Percentiles rank a stretch among this genome's conserved stretches.
Evolutionary conservation across 1,140 invertebrate species (phyloP).

Genomic region (Drosophila punjabiensis): DNA sequence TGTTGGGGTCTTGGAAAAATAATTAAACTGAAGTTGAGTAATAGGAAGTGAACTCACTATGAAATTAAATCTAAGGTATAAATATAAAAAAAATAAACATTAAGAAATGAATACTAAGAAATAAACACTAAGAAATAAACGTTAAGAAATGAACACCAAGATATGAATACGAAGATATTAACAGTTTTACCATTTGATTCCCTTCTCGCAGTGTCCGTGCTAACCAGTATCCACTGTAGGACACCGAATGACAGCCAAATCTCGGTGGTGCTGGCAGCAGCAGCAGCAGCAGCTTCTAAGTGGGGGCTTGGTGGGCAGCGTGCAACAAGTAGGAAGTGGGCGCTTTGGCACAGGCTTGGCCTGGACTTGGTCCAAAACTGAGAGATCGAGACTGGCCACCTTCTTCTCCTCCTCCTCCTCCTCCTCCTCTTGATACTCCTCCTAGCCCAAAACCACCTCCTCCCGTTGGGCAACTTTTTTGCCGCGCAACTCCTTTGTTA

Average conservation of each 20-base stretch:
- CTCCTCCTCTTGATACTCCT: background rate
- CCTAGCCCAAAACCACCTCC: conserved; percentile 10
- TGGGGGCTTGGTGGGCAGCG: conserved; percentile 40
- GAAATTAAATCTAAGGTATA: background rate
- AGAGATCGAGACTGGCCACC: conserved; percentile 45
- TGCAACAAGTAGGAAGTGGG: conserved; percentile 80
- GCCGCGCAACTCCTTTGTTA: conserved; percentile 77
- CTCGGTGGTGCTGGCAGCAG: conserved; percentile 40
- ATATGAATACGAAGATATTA: background rate
- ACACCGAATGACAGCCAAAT: conserved; percentile 50
- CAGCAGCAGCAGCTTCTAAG: conserved; percentile 36
- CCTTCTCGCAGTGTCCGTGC: background rate
- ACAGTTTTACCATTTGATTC: background rate
- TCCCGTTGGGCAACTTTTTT: conserved; percentile 68
- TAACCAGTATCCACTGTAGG: conserved; percentile 9
- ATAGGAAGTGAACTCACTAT: background rate
- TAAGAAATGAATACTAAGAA: background rate
- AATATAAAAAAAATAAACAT: background rate
- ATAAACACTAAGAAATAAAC: background rate
- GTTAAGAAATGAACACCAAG: too few relatives aligned
- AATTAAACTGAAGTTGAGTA: background rate
- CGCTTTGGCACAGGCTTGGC: conserved; percentile 75
- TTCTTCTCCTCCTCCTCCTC: conserved; percentile 14
- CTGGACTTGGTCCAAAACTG: conserved; percentile 52
- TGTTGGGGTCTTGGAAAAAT: background rate